Evolutionary conservation across 2,888 invertebrate species (phyloP).

Genomic region (Drosophila hamatofila): DNA sequence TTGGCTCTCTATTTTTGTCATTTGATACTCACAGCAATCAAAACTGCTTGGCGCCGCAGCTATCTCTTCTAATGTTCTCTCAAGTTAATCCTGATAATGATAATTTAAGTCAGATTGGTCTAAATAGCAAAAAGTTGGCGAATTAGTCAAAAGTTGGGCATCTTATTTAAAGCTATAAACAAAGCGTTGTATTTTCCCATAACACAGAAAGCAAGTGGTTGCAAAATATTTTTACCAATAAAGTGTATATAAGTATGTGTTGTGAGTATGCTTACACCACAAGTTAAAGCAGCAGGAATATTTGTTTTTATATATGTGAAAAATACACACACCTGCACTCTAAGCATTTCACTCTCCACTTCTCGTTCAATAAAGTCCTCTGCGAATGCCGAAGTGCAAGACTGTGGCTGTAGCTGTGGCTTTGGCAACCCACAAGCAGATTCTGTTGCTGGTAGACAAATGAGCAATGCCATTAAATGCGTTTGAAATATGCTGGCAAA

Average conservation of each 20-base stretch:
- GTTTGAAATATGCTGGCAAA: conserved; percentile 75
- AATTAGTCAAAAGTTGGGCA: neutral
- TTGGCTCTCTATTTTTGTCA: no score
- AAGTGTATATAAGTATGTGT: conserved; percentile 12
- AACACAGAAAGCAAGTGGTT: neutral
- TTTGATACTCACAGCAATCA: no score
- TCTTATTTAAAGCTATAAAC: neutral
- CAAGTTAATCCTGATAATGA: no score
- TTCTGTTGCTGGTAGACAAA: conserved; percentile 66
- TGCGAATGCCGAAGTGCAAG: conserved; percentile 36
- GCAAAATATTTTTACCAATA: conserved; percentile 8
- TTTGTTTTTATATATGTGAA: conserved; percentile 20
- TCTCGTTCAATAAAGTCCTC: conserved; percentile 25
- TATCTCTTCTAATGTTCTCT: no score
- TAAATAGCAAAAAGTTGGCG: no score
- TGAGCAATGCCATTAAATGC: conserved; percentile 71
- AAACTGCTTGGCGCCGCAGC: no score
- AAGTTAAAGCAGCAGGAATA: conserved; percentile 38
- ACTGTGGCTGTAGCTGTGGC: conserved; percentile 29
- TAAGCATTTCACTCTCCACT: conserved; percentile 6
- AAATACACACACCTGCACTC: conserved; percentile 11
- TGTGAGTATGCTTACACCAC: conserved; percentile 51
- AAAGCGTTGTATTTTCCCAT: neutral
- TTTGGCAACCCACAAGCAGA: conserved; percentile 42
- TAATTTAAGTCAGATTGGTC: no score